A percentile compares a stretch with the other conserved stretches of the same genome.
These are phyloP conservation scores for Drosophila ercepeae DNA, from an alignment of 1,140 invertebrate genomes.

Conservation along the genomic window DNA sequence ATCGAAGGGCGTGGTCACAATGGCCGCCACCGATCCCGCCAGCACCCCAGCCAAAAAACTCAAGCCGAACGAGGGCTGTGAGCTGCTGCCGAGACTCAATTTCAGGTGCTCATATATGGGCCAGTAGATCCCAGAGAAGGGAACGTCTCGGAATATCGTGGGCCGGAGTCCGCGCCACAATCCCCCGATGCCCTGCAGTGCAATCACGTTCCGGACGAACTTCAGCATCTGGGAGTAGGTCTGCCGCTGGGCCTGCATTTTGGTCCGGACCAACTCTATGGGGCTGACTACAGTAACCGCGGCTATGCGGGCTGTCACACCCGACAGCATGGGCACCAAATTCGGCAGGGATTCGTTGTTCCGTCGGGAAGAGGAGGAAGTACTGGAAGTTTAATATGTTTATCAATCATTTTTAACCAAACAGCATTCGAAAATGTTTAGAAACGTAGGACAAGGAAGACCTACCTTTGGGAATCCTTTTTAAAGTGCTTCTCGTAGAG, in stretches of 20 bases:
- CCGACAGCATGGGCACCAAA: slow-evolving; percentile 91
- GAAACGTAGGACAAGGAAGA: no score
- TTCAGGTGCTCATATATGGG: slow-evolving; percentile 95
- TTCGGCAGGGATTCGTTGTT: slow-evolving; percentile 84
- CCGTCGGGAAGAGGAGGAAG: not conserved
- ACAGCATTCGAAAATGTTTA: no score
- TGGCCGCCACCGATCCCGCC: slow-evolving; percentile 94
- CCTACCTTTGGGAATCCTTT: not conserved
- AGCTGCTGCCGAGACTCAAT: slow-evolving; percentile 84
- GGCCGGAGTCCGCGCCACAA: slow-evolving; percentile 95
- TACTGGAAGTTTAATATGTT: not conserved
- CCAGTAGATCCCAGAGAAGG: slow-evolving; percentile 99
- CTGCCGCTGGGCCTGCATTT: slow-evolving; percentile 97
- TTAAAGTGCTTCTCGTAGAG: slow-evolving; percentile 83
- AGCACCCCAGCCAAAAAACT: slow-evolving; percentile 94
- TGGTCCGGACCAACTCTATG: slow-evolving; percentile 97
- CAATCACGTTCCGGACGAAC: slow-evolving; percentile 86
- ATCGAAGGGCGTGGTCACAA: slow-evolving; percentile 97
- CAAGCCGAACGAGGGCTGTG: slow-evolving; percentile 89
- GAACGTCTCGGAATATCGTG: slow-evolving; percentile 97
- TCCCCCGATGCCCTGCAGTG: slow-evolving; percentile 89
- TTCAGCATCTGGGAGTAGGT: slow-evolving; percentile 90
- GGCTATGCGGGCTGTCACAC: slow-evolving; percentile 91
- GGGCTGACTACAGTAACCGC: slow-evolving; percentile 96
- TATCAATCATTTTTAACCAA: no score